Conservation (phyloP, 2,113 vertebrate genomes). For the Fulmarus glacialis region DNA sequence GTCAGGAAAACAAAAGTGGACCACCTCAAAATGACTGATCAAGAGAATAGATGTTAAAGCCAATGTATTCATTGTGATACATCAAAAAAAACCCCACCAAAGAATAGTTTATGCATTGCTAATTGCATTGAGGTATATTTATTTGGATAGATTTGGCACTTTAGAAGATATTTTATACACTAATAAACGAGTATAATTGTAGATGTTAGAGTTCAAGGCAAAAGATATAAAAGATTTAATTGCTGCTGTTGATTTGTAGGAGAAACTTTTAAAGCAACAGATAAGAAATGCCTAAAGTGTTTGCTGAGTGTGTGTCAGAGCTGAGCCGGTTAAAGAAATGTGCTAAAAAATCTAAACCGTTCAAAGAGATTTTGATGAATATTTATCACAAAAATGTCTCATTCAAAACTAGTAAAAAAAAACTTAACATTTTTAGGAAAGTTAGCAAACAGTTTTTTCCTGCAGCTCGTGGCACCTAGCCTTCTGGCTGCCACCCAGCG, state of each 20-base stretch:
- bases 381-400: background rate
- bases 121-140: background rate
- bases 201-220: background rate
- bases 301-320: background rate
- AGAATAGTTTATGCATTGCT: conserved; percentile 15
- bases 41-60: conserved; percentile 72
- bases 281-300: background rate
- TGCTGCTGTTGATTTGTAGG: background rate
- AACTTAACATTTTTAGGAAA: background rate
- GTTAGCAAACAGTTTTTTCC: background rate
- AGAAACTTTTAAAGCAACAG: background rate
- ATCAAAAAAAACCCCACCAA: background rate
- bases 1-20: conserved; percentile 78
- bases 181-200: background rate
- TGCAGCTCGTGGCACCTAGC: fast-evolving
- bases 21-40: conserved; percentile 78
- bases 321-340: background rate
- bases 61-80: conserved; percentile 77
- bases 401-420: background rate
- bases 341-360: background rate
- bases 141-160: background rate
- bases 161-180: background rate
- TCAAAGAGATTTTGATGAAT: background rate
- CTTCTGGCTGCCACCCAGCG: background rate
- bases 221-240: background rate